Evolutionary conservation across 2,797 vertebrate species (phyloP).

Genomic region (Cyclopterus lumpus): DNA sequence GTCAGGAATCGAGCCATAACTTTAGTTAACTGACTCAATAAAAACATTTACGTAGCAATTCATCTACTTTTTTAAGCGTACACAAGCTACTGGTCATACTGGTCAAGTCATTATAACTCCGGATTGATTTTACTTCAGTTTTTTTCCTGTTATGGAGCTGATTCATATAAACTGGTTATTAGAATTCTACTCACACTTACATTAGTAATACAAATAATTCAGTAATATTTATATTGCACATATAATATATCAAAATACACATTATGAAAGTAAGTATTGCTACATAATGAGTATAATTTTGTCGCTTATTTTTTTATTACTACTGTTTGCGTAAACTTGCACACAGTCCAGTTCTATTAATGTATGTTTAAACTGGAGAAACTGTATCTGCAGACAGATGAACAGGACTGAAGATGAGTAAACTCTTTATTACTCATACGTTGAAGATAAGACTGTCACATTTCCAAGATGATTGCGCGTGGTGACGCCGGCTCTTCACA

Average conservation of each 20-base stretch:
- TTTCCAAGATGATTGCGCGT: conserved; percentile 7
- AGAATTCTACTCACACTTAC: not conserved
- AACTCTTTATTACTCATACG: not conserved
- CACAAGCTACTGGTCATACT: no score
- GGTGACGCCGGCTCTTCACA: conserved; percentile 6
- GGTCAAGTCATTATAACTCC: not conserved
- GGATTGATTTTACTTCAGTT: not conserved
- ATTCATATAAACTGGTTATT: no score
- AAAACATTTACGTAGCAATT: not conserved
- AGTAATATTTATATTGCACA: not conserved
- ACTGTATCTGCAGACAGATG: not conserved
- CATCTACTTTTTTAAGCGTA: not conserved
- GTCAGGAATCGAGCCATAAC: not conserved
- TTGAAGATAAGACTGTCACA: not conserved
- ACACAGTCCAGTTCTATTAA: not conserved
- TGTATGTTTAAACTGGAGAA: not conserved
- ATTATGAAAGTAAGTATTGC: not conserved
- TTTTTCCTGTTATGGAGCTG: not conserved
- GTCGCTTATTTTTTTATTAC: not conserved
- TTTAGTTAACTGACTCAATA: not conserved
- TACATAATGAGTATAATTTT: not conserved
- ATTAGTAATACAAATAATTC: not conserved
- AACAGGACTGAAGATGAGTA: not conserved
- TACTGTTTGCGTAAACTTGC: not conserved
- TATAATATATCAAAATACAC: not conserved